These are phyloP conservation scores for Phengaris alcon DNA, from an alignment of 2,888 invertebrate species.

Conservation along the genomic window DNA sequence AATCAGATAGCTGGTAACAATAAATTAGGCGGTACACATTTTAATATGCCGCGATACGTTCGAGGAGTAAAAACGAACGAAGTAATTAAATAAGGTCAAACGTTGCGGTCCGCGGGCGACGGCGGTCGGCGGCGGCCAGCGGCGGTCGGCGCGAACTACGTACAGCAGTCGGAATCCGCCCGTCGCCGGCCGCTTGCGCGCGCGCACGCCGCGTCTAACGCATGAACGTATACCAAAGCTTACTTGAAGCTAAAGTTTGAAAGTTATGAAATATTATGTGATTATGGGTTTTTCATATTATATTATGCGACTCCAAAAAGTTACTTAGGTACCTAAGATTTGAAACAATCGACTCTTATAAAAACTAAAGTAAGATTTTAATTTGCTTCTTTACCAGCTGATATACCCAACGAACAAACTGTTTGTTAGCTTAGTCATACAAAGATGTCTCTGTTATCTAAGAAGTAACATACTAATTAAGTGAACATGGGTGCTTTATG, in stretches of 20 bases:
- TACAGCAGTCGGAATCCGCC: slow-evolving; percentile 52
- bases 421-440: neutral
- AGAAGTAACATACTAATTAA: neutral
- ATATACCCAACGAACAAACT: neutral
- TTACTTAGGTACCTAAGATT: slow-evolving; percentile 13
- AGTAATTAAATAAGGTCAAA: slow-evolving; percentile 80
- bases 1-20: slow-evolving; percentile 65
- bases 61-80: slow-evolving; percentile 76
- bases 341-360: neutral
- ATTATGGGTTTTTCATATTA: neutral
- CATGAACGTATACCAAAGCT: slow-evolving; percentile 1
- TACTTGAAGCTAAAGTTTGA: neutral
- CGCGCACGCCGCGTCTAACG: slow-evolving; percentile 32
- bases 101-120: slow-evolving; percentile 55
- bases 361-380: neutral
- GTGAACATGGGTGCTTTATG: neutral
- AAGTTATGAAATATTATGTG: slow-evolving; percentile 5
- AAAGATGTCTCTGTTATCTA: no score
- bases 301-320: neutral
- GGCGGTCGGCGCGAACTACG: slow-evolving; percentile 52
- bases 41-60: slow-evolving; percentile 72
- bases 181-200: slow-evolving; percentile 48
- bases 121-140: slow-evolving; percentile 24
- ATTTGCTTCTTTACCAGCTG: neutral
- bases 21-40: slow-evolving; percentile 70